Conservation (phyloP, 2,797 vertebrate species). For the Labroides dimidiatus region DNA sequence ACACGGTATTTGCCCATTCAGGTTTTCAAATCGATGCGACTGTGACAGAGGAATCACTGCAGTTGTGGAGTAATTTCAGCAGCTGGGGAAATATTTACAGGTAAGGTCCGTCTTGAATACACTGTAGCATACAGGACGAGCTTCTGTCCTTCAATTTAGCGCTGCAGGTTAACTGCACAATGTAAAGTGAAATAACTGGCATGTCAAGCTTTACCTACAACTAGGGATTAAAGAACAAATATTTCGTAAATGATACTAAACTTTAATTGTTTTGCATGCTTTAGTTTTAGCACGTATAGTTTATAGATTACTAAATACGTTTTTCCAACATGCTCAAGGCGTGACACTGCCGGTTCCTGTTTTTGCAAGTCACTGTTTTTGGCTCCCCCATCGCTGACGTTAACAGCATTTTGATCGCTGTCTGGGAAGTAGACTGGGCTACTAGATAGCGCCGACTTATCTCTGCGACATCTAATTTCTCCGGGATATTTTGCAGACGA, state of each 20-base stretch:
- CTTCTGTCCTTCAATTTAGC: not conserved
- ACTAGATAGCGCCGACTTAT: not conserved
- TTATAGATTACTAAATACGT: too few species aligned
- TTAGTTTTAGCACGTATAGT: not conserved
- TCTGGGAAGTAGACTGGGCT: conserved; percentile 1
- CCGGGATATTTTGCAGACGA: not conserved
- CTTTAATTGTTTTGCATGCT: not conserved
- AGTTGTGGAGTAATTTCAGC: conserved; percentile 19
- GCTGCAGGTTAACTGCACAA: not conserved
- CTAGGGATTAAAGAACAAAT: too few species aligned
- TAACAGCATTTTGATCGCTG: conserved; percentile 29
- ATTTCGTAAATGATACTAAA: too few species aligned
- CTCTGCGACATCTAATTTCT: not conserved
- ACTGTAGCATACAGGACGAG: not conserved
- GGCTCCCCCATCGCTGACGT: conserved; percentile 31
- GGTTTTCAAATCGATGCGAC: conserved; percentile 1
- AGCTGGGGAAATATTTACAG: conserved; percentile 1
- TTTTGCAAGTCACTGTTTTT: conserved; percentile 71
- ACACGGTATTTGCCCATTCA: conserved; percentile 21
- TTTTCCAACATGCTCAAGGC: not conserved
- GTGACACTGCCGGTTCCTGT: conserved; percentile 23
- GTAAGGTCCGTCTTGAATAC: conserved; percentile 31
- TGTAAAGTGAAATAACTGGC: not conserved
- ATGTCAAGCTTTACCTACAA: too few species aligned
- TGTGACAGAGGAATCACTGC: conserved; percentile 3